A percentile compares a stretch with the other conserved stretches of the same genome.
phyloP scores from a whole-genome alignment of 2,888 invertebrate species.

The Netelia melanura region DNA sequence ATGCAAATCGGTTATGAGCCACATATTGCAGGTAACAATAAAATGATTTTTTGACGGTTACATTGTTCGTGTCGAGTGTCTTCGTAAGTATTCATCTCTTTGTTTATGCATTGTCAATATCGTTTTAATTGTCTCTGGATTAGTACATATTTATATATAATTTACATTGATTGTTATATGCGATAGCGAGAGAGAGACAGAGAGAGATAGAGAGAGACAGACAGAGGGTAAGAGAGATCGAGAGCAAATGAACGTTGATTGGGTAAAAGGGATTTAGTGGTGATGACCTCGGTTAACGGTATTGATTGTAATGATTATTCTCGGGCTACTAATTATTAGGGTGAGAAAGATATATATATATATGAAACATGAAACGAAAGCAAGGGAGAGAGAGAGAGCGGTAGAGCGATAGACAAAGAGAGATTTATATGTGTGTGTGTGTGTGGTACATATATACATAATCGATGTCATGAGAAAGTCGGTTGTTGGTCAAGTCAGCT shows the following conservation, averaged over 20 bases:
- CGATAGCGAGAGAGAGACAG: conserved; percentile 9
- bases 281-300: conserved; percentile 49
- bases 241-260: conserved; percentile 56
- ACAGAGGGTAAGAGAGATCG: conserved; percentile 36
- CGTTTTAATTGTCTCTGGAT: conserved; percentile 28
- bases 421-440: conserved; percentile 54
- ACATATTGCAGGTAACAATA: conserved; percentile 68
- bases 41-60: conserved; percentile 63
- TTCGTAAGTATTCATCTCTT: conserved; percentile 46
- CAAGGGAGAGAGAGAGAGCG: conserved; percentile 29
- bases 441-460: conserved; percentile 59
- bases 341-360: conserved; percentile 34
- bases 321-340: conserved; percentile 51
- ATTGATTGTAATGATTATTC: conserved; percentile 46
- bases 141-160: conserved; percentile 2
- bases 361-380: conserved; percentile 22
- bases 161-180: conserved; percentile 34
- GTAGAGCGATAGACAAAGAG: conserved; percentile 39
- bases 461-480: conserved; percentile 54
- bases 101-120: conserved; percentile 3
- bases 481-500: conserved; percentile 37
- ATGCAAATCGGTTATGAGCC: conserved; percentile 60
- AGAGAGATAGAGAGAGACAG: conserved; percentile 35
- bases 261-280: conserved; percentile 54
- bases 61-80: conserved; percentile 60